Evolutionary conservation across 2,113 vertebrate species (phyloP).

Genomic region (Okapia johnstoni): DNA sequence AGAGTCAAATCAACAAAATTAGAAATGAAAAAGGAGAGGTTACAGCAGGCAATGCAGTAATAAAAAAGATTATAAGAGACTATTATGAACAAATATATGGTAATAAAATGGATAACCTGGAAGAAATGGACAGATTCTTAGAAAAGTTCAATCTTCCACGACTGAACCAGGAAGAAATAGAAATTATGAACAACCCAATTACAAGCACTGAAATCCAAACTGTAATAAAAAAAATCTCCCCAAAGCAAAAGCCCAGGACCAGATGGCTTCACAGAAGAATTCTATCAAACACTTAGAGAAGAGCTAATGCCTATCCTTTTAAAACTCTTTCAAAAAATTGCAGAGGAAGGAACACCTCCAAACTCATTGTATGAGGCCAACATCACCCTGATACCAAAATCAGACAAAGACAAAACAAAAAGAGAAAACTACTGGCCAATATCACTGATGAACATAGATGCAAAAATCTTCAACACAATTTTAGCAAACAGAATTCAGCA

Average conservation of each 20-base stretch:
- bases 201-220: not conserved
- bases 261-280: not conserved
- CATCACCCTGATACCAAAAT: not conserved
- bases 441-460: not conserved
- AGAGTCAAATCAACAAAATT: not conserved
- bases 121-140: not conserved
- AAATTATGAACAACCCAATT: not conserved
- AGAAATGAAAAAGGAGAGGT: not conserved
- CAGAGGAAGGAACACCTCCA: not conserved
- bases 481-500: not conserved
- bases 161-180: not conserved
- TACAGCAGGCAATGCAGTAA: not conserved
- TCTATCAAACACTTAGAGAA: not conserved
- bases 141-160: not conserved
- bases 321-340: not conserved
- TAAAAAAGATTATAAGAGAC: not conserved
- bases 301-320: not conserved
- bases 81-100: not conserved
- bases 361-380: not conserved
- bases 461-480: not conserved
- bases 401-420: not conserved
- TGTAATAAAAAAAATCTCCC: not conserved
- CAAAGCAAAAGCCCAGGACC: not conserved
- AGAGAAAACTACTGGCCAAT: not conserved
- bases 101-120: not conserved